Base-by-base conservation (phyloP, 2,113 vertebrate genomes). In the Prochilodus magdalenae region DNA sequence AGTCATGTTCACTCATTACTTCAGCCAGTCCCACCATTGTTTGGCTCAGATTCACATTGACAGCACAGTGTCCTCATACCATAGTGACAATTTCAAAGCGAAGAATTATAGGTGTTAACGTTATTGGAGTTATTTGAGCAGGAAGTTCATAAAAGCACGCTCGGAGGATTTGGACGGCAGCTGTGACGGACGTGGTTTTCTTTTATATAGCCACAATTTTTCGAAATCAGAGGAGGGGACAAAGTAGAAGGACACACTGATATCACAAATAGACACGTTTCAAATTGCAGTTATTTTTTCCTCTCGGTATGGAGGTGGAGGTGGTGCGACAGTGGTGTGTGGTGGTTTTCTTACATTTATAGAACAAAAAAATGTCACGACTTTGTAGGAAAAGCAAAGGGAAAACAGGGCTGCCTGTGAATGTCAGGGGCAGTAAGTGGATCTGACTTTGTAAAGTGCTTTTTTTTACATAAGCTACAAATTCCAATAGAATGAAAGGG, bases 261-360 rank as follows among this genome's bases (percentile, higher is more conserved):
- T 20, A 30, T 33, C 66, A 13, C 33, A 70, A n/a, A 70, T 44
- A 24, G 33, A 70, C 33, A 1, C 33, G 66, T 24, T 70, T 69
- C 36, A 67, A 67, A 67, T 70, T 20, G 33, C 33, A 70, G 20
- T 44, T 70, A 44, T 70, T 40, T 40, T 44, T 70, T 70, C 15
- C 66, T 40, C 20, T 22, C 18, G 10, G 14, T 36, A 30, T n/a
- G 33, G 12, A 30, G 11, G 66, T 10, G 36, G 62, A 22, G 66
- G 33, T 12, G 66, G 15, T 44, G 66, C n/a, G 66, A 12, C 66
- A n/a, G 18, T 24, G 30, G 26, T 30, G 29, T 33, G 63, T 29
- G 60, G 11, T 14, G 24, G 60, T 63, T 26, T 66, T 29, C 13
- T 8, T 33, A 2, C 5, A 30, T 20, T 2, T 66, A 16, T 30